Percentiles rank a stretch among this genome's conserved stretches.
Conservation (phyloP, 2,113 vertebrate genomes). For the Sylvilagus bachmani region DNA sequence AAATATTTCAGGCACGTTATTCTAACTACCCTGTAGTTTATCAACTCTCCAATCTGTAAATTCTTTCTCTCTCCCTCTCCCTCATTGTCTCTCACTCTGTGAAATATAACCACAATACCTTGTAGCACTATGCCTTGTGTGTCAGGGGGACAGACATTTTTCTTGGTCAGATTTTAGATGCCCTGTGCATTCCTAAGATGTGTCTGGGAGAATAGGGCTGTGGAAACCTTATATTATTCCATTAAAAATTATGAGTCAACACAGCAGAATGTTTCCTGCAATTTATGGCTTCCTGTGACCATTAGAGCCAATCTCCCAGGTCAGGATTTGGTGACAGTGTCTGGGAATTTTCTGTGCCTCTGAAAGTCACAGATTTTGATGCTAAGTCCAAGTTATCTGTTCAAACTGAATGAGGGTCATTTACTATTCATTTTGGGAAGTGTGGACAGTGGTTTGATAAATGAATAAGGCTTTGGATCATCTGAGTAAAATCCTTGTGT, state of each 20-base stretch:
- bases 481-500: constrained; percentile 63
- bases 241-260: constrained; percentile 79
- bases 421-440: constrained; percentile 65
- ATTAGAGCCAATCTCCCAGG: constrained; percentile 76
- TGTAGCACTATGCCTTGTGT: background rate
- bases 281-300: constrained; percentile 83
- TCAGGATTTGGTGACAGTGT: constrained; percentile 77
- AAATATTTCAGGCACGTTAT: background rate
- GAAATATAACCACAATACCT: background rate
- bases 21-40: background rate
- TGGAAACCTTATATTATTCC: constrained; percentile 71
- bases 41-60: background rate
- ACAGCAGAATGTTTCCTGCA: constrained; percentile 78
- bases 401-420: constrained; percentile 65
- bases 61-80: background rate
- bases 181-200: constrained; percentile 45
- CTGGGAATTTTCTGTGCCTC: constrained; percentile 78
- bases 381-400: constrained; percentile 67
- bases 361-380: constrained; percentile 50
- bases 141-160: constrained; percentile 27
- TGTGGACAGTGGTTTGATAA: constrained; percentile 70
- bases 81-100: background rate
- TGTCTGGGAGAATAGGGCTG: constrained; percentile 46
- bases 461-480: constrained; percentile 58
- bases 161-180: constrained; percentile 59